Percentiles rank a stretch among this genome's conserved stretches.
phyloP scores from a whole-genome alignment of 2,888 invertebrate genomes.

The Frankliniella fusca region DNA sequence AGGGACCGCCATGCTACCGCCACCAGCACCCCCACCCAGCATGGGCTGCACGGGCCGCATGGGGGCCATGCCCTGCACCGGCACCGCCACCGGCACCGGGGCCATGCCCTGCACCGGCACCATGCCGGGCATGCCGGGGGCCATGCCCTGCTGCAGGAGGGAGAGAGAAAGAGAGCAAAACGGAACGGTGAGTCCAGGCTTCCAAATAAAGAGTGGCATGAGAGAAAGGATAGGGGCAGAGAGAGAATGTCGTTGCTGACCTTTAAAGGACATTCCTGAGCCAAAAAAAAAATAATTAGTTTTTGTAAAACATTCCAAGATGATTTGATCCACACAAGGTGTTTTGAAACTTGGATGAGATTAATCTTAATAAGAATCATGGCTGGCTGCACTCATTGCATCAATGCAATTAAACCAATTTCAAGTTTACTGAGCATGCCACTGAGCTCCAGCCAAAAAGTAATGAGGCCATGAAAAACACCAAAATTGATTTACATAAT shows the following conservation, averaged over 20 bases:
- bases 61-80: neutral
- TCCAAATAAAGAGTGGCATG: neutral
- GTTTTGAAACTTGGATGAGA: neutral
- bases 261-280: neutral
- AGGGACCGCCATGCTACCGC: constrained; percentile 33
- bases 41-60: constrained; percentile 2
- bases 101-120: constrained; percentile 17
- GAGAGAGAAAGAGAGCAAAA: neutral
- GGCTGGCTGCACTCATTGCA: no score
- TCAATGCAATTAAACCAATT: no score
- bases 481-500: no score
- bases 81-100: neutral
- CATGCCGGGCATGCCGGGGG: constrained; percentile 2
- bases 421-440: no score
- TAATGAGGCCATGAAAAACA: no score
- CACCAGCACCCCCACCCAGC: constrained; percentile 21
- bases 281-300: neutral
- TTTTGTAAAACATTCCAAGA: no score
- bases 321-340: neutral
- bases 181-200: neutral
- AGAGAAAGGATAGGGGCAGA: neutral
- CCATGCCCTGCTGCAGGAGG: constrained; percentile 7
- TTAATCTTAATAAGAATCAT: neutral
- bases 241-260: neutral
- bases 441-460: no score